Evolutionary conservation across 2,797 vertebrate genomes (phyloP).

Genomic region (Sebastes taczanowskii): DNA sequence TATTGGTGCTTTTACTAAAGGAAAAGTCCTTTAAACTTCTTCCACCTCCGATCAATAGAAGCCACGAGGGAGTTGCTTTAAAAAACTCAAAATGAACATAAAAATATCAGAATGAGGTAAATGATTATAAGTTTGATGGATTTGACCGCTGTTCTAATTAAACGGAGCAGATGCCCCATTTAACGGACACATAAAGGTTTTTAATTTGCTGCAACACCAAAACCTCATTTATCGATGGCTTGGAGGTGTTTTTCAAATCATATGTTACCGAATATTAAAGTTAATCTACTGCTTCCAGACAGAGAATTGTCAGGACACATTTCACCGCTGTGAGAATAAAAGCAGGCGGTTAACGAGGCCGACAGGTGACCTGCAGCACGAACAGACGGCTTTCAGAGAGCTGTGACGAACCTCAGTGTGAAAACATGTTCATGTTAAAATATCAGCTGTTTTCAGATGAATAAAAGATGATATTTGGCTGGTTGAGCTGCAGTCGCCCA

Average conservation of each 20-base stretch:
- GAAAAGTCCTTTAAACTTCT: not conserved
- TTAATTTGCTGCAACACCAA: slow-evolving; percentile 49
- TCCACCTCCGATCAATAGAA: not conserved
- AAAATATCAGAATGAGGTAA: not conserved
- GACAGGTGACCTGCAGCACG: not conserved
- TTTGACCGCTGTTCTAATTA: slow-evolving; percentile 37
- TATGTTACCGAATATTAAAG: slow-evolving; percentile 27
- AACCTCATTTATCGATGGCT: slow-evolving; percentile 55
- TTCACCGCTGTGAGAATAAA: not conserved
- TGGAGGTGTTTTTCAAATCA: slow-evolving; percentile 1
- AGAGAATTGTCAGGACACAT: not conserved
- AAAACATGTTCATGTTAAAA: not conserved
- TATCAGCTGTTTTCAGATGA: not conserved
- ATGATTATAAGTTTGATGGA: not conserved
- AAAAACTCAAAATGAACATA: not conserved
- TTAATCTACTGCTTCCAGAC: slow-evolving; percentile 2
- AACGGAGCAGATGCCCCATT: slow-evolving; percentile 16
- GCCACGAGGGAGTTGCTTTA: not conserved
- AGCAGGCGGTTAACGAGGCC: not conserved
- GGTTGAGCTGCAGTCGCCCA: not conserved
- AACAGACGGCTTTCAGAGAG: not conserved
- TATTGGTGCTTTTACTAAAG: not conserved
- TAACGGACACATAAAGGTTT: slow-evolving; percentile 16
- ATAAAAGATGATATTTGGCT: not conserved
- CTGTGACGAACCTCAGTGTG: not conserved